These are phyloP conservation scores for Neolamprologus sp. DNA, from an alignment of 2,113 vertebrate species.

Conservation along the genomic window DNA sequence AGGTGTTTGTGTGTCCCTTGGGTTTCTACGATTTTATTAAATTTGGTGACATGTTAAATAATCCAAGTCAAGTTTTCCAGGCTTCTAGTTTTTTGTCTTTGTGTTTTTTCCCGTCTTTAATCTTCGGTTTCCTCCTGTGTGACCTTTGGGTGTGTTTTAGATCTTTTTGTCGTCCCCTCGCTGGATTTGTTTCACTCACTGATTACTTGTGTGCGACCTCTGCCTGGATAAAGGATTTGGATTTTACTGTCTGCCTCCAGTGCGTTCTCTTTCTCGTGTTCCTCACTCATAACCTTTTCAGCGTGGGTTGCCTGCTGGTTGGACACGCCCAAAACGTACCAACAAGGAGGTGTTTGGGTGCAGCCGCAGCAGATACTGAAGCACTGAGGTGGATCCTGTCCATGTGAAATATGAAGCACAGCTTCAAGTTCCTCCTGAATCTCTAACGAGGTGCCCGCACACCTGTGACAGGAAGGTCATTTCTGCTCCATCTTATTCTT, in stretches of 20 bases:
- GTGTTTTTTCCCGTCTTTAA: not conserved
- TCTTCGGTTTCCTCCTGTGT: not conserved
- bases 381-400: not conserved
- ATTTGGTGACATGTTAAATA: not conserved
- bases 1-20: not conserved
- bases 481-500: not conserved
- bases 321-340: accelerated
- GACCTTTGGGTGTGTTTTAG: not conserved
- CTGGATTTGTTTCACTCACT: not conserved
- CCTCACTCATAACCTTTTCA: not conserved
- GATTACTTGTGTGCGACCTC: not conserved
- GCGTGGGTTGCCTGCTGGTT: not conserved
- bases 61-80: not conserved
- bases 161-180: not conserved
- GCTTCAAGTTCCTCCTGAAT: not conserved
- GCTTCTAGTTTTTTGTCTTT: not conserved
- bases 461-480: not conserved
- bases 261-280: not conserved
- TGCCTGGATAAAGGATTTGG: not conserved
- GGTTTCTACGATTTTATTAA: not conserved
- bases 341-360: not conserved
- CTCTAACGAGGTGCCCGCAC: accelerated
- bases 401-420: not conserved
- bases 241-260: not conserved
- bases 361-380: not conserved